phyloP scores from a whole-genome alignment of 2,113 vertebrate species.

The Xiphorhynchus elegans region DNA sequence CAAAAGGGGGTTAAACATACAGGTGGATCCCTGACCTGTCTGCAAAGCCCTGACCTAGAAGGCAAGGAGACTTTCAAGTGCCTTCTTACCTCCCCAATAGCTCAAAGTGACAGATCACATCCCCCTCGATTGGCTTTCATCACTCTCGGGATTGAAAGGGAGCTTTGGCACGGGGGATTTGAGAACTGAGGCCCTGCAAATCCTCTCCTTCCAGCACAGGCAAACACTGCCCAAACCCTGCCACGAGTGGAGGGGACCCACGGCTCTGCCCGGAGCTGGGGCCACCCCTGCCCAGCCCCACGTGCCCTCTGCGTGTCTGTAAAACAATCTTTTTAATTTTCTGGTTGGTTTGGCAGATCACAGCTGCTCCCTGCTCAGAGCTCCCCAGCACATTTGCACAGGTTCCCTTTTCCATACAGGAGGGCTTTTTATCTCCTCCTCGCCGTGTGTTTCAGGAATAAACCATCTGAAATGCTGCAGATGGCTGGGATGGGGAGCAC shows the following conservation, averaged over 20 bases:
- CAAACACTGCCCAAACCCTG: not conserved
- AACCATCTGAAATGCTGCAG: not conserved
- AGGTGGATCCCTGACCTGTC: not conserved
- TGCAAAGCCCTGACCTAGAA: not conserved
- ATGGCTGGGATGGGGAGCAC: not conserved
- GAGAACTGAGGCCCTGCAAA: not conserved
- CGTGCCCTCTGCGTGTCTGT: not conserved
- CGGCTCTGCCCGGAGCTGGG: not conserved
- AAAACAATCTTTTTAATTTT: slow-evolving; percentile 51
- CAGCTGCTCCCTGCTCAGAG: slow-evolving; percentile 49
- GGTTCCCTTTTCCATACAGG: not conserved
- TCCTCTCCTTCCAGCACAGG: not conserved
- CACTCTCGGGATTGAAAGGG: not conserved
- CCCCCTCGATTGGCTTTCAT: not conserved
- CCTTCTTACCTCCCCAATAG: not conserved
- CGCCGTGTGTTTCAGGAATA: rapidly evolving
- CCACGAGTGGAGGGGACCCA: rapidly evolving
- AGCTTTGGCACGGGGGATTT: not conserved
- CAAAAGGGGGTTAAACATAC: not conserved
- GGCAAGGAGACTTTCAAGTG: not conserved
- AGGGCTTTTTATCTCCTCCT: not conserved
- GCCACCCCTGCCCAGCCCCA: not conserved
- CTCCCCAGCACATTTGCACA: not conserved
- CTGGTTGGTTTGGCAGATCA: slow-evolving; percentile 42
- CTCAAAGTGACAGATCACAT: not conserved